Conservation (phyloP, 2,113 vertebrate species). For the Tetrao urogallus region DNA sequence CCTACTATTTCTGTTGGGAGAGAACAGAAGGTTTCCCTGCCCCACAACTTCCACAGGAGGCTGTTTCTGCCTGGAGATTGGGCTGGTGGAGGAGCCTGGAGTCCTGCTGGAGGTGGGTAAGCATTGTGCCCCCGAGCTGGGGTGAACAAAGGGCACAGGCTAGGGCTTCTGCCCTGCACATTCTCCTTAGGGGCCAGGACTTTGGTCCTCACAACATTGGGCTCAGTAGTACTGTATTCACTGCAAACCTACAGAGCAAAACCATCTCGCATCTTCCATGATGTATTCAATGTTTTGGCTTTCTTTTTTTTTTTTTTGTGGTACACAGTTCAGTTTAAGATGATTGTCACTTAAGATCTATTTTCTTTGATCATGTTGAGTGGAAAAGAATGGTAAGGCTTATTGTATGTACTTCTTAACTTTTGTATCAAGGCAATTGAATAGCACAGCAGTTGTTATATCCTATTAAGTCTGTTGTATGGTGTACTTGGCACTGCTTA, state of each 20-base stretch:
- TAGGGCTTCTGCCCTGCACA: not conserved
- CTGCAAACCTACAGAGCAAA: not conserved
- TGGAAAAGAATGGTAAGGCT: not conserved
- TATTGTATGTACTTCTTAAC: not conserved
- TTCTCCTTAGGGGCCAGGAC: not conserved
- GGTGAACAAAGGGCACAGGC: not conserved
- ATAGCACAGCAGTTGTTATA: not conserved
- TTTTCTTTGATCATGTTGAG: rapidly evolving
- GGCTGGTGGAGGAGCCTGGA: not conserved
- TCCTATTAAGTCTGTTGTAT: not conserved
- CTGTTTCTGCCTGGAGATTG: not conserved
- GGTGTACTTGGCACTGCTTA: not conserved
- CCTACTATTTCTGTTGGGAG: not conserved
- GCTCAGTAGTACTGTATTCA: not conserved
- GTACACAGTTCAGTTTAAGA: not conserved
- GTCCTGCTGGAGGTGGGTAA: conserved; percentile 16
- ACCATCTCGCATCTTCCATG: not conserved
- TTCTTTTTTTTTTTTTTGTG: not conserved
- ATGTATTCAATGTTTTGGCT: not conserved
- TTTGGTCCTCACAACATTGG: not conserved
- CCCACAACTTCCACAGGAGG: not conserved
- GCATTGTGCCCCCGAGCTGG: not conserved
- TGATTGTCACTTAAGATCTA: not conserved
- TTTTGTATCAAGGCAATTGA: not conserved
- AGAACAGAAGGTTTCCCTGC: not conserved